Conservation (phyloP, 2,113 vertebrate species). For the Apistogramma diplotaenia region DNA sequence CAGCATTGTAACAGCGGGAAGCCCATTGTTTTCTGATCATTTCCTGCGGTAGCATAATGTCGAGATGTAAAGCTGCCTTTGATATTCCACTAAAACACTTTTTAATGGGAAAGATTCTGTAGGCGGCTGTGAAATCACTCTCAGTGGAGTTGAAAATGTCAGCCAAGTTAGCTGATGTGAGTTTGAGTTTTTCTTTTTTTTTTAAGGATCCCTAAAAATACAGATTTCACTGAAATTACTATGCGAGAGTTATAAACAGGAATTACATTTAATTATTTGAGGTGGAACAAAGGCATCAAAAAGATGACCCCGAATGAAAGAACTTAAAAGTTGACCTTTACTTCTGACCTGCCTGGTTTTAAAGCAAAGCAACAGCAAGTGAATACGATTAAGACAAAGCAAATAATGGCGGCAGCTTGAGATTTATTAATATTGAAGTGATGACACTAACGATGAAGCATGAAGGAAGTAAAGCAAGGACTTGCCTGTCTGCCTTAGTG, state of each 20-base stretch:
- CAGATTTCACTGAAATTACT: background rate
- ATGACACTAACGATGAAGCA: background rate
- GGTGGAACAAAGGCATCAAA: background rate
- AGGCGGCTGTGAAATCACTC: background rate
- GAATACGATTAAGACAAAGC: background rate
- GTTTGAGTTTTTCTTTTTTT: background rate
- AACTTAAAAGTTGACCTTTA: background rate
- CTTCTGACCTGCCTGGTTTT: background rate
- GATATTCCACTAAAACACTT: background rate
- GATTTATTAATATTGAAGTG: background rate
- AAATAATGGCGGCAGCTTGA: background rate
- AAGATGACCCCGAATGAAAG: background rate
- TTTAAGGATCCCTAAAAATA: background rate
- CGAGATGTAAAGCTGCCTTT: background rate
- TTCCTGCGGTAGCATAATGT: background rate
- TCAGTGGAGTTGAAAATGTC: background rate
- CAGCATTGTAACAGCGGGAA: background rate
- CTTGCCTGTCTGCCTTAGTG: background rate
- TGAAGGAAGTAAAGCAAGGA: background rate
- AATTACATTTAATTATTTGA: background rate
- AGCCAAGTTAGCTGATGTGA: background rate
- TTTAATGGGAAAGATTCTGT: background rate
- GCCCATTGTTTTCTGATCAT: conserved; percentile 6
- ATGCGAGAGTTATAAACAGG: background rate
- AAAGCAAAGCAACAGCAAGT: background rate